A percentile compares a stretch with the other conserved stretches of the same genome.
These are phyloP conservation scores for Morpho deidamia DNA, from an alignment of 2,888 invertebrate genomes.

Conservation along the genomic window DNA sequence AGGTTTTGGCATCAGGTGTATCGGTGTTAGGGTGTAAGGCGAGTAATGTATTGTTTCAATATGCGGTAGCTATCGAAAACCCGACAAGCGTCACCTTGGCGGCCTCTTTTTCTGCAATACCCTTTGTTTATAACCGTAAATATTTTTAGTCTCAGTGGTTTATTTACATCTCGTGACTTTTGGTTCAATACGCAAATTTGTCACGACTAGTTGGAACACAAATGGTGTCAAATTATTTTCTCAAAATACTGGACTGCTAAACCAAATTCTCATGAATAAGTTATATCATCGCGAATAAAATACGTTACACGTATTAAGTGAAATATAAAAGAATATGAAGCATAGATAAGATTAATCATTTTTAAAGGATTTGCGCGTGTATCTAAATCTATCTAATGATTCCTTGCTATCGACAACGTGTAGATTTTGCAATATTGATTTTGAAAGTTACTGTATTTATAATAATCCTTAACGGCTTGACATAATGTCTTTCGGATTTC, in stretches of 20 bases:
- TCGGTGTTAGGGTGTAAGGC: conserved; percentile 38
- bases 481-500: too few relatives aligned
- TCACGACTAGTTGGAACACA: conserved; percentile 15
- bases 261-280: too few relatives aligned
- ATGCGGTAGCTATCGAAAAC: conserved; percentile 21
- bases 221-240: not conserved
- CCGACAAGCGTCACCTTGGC: conserved; percentile 15
- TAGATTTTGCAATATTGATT: too few relatives aligned
- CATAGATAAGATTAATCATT: too few relatives aligned
- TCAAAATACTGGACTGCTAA: not conserved
- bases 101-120: conserved; percentile 11
- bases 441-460: too few relatives aligned
- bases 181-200: conserved; percentile 16
- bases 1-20: conserved; percentile 50
- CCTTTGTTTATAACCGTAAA: conserved; percentile 22
- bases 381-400: too few relatives aligned
- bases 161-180: conserved; percentile 26
- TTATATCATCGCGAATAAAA: too few relatives aligned
- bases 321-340: too few relatives aligned
- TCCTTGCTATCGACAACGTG: too few relatives aligned
- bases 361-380: too few relatives aligned
- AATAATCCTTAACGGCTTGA: too few relatives aligned
- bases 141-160: conserved; percentile 22
- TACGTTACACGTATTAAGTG: too few relatives aligned
- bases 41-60: conserved; percentile 55